Conservation (phyloP, 2,888 invertebrate genomes). For the Drosophila peninsularis region DNA sequence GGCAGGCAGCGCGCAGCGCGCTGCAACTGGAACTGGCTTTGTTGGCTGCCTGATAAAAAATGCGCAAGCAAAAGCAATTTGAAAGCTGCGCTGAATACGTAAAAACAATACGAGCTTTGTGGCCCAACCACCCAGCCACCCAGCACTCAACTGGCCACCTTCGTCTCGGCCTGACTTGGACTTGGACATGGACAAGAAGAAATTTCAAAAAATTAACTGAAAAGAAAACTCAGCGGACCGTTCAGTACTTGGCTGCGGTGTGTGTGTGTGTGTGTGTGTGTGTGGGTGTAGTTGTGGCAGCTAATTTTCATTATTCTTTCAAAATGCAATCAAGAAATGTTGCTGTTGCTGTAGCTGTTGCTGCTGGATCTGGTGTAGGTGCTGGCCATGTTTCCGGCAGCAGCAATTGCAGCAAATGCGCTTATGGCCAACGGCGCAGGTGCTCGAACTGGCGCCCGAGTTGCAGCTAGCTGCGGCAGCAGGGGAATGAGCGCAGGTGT, state of each 20-base stretch:
- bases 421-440: slow-evolving; percentile 59
- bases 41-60: slow-evolving; percentile 71
- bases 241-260: slow-evolving; percentile 32
- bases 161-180: slow-evolving; percentile 27
- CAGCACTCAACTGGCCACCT: slow-evolving; percentile 32
- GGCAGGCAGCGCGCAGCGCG: slow-evolving; percentile 41
- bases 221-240: slow-evolving; percentile 57
- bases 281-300: slow-evolving; percentile 67
- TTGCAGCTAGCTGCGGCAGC: background rate
- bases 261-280: slow-evolving; percentile 7
- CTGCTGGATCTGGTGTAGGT: slow-evolving; percentile 8
- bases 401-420: slow-evolving; percentile 46
- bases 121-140: slow-evolving; percentile 1
- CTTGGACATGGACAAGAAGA: slow-evolving; percentile 44
- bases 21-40: slow-evolving; percentile 58
- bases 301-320: slow-evolving; percentile 78
- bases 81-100: slow-evolving; percentile 78
- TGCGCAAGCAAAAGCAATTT: slow-evolving; percentile 79
- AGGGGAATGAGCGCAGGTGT: slow-evolving; percentile 11
- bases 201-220: slow-evolving; percentile 60
- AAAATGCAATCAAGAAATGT: slow-evolving; percentile 78
- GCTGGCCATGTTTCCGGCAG: slow-evolving; percentile 27
- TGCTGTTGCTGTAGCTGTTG: slow-evolving; percentile 41
- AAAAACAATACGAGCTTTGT: slow-evolving; percentile 67
- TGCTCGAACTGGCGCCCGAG: slow-evolving; percentile 20